Conservation (phyloP, 2,113 vertebrate genomes). For the Dromaius novaehollandiae region DNA sequence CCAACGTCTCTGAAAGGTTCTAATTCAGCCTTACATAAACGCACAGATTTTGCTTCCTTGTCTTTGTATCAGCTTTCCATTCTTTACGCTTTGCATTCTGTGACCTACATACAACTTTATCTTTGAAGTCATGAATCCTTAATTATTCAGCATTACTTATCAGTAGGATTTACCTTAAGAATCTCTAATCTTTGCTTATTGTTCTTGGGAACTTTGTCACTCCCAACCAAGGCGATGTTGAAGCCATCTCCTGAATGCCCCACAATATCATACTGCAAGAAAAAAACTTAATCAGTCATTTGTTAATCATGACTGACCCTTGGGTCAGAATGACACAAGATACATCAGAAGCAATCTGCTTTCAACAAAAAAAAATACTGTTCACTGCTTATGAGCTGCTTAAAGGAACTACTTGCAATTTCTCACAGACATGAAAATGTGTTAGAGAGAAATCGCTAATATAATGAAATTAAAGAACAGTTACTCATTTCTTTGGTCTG, state of each 20-base stretch:
- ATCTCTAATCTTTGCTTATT: slow-evolving; percentile 94
- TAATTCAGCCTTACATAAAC: not conserved
- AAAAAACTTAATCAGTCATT: slow-evolving; percentile 55
- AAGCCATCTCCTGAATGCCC: slow-evolving; percentile 94
- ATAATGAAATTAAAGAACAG: not conserved
- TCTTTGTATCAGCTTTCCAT: not conserved
- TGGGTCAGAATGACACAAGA: not conserved
- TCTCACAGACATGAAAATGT: not conserved
- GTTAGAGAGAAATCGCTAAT: not conserved
- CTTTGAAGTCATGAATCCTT: not conserved
- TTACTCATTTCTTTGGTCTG: not conserved
- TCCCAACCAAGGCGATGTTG: slow-evolving; percentile 84
- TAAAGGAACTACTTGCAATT: not conserved
- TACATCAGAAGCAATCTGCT: slow-evolving; percentile 19
- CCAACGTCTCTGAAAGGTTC: not conserved
- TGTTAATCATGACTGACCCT: not conserved
- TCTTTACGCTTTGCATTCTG: not conserved
- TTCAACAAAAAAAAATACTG: not conserved
- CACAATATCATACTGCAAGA: slow-evolving; percentile 87
- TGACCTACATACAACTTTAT: not conserved
- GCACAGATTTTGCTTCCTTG: not conserved
- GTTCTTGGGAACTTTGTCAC: slow-evolving; percentile 88
- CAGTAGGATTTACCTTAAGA: slow-evolving; percentile 84
- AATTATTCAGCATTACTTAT: not conserved
- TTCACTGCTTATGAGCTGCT: not conserved